Evolutionary conservation across 2,797 vertebrate species (phyloP).

Genomic region (Hypotaenidia philippensis): DNA sequence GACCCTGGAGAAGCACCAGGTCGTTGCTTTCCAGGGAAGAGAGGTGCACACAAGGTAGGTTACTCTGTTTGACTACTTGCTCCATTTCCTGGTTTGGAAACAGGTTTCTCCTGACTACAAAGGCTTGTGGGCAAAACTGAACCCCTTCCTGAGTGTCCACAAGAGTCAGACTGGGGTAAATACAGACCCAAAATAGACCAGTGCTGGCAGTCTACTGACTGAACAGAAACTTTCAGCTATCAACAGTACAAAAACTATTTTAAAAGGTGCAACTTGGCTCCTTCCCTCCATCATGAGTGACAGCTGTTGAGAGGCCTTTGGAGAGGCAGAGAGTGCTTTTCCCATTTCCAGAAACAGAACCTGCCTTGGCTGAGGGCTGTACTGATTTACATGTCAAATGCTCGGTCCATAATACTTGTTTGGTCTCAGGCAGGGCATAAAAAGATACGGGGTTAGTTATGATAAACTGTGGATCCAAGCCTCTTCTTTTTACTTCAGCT

Average conservation of each 20-base stretch:
- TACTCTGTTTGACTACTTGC: not conserved
- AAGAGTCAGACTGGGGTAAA: conserved; percentile 16
- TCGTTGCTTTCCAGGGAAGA: not conserved
- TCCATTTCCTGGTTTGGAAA: not conserved
- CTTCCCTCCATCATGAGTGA: not conserved
- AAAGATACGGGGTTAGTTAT: conserved; percentile 24
- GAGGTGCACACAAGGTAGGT: not conserved
- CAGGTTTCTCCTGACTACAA: not conserved
- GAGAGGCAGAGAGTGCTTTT: conserved; percentile 32
- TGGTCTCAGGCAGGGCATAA: conserved; percentile 19
- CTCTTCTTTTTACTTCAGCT: conserved; percentile 24
- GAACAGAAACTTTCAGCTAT: conserved; percentile 54
- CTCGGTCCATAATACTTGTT: not conserved
- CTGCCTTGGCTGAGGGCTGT: conserved; percentile 27
- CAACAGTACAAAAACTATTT: conserved; percentile 48
- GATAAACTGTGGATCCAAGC: conserved; percentile 28
- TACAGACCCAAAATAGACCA: conserved; percentile 35
- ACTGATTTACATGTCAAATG: conserved; percentile 23
- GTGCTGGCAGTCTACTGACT: conserved; percentile 26
- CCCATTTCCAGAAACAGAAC: conserved; percentile 58
- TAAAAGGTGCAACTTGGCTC: conserved; percentile 34
- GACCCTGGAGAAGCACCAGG: not conserved
- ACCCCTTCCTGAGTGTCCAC: not conserved
- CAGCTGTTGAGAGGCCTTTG: conserved; percentile 60
- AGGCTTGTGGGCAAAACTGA: not conserved